These are phyloP conservation scores for Mallotus villosus DNA, from an alignment of 2,797 vertebrate genomes.

Conservation along the genomic window DNA sequence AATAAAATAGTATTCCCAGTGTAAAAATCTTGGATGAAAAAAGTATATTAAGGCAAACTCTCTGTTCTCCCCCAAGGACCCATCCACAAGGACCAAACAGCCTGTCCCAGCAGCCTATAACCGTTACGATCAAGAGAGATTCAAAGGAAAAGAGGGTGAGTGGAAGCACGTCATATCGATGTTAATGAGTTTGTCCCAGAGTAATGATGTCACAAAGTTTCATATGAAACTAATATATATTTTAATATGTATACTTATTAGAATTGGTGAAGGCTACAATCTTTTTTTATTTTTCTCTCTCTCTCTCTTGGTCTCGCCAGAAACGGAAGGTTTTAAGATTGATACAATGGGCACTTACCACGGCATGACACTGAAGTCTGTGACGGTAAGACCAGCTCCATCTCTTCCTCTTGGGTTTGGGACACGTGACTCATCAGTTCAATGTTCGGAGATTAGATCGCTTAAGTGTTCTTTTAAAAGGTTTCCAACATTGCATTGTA, in stretches of 20 bases:
- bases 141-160: constrained; percentile 98
- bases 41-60: not conserved
- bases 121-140: constrained; percentile 97
- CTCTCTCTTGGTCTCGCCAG: constrained; percentile 58
- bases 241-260: not conserved
- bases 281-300: no score
- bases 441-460: not conserved
- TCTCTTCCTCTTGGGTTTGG: not conserved
- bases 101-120: constrained; percentile 95
- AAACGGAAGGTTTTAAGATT: constrained; percentile 99
- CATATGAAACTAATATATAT: not conserved
- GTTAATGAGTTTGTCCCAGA: not conserved
- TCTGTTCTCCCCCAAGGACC: constrained; percentile 77
- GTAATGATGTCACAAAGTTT: not conserved
- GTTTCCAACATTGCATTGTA: no score
- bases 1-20: not conserved
- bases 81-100: constrained; percentile 91
- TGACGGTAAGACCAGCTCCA: constrained; percentile 85
- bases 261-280: no score
- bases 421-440: no score
- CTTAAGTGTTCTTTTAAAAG: not conserved
- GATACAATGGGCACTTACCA: constrained; percentile 99
- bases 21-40: no score
- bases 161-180: constrained; percentile 12
- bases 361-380: constrained; percentile 98